These are phyloP conservation scores for Brachypterus glaber DNA, from an alignment of 2,888 invertebrate genomes.

Conservation along the genomic window DNA sequence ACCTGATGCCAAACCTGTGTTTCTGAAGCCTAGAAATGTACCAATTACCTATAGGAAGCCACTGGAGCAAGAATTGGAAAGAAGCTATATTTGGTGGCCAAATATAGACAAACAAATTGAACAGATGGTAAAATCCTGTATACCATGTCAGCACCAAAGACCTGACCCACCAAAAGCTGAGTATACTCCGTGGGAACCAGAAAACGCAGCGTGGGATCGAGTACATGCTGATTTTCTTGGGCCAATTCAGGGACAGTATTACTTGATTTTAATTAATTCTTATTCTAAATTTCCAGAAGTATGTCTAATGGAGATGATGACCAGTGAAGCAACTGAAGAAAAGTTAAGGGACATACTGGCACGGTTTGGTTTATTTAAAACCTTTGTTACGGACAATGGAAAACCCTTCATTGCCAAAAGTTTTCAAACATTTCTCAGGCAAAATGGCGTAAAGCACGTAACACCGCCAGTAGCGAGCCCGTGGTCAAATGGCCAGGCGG, in stretches of 20 bases:
- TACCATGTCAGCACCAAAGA: background rate
- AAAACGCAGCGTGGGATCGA: background rate
- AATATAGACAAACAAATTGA: conserved; percentile 24
- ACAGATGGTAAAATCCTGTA: conserved; percentile 7
- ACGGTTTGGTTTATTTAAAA: conserved; percentile 9
- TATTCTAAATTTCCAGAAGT: conserved; percentile 3
- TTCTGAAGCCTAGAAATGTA: too few relatives aligned
- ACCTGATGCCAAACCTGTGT: too few relatives aligned
- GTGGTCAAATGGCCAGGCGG: conserved; percentile 10
- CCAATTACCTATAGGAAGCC: too few relatives aligned
- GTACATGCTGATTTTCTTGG: conserved; percentile 3
- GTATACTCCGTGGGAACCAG: background rate
- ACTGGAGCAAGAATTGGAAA: too few relatives aligned
- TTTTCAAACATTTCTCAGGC: conserved; percentile 9
- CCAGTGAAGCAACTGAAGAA: background rate
- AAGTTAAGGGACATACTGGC: conserved; percentile 3
- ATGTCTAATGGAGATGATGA: background rate
- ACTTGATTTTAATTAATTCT: too few relatives aligned
- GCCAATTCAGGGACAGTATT: too few relatives aligned
- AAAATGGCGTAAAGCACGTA: conserved; percentile 11
- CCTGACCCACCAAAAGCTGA: background rate
- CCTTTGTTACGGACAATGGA: conserved; percentile 12
- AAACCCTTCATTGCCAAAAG: conserved; percentile 1
- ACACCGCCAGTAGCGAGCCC: conserved; percentile 6
- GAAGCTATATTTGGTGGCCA: conserved; percentile 25